Evolutionary conservation across 1,140 invertebrate genomes (phyloP), one percentile per base, ranked within the genome.

Genomic region (Macrotrachela quadricornifera): DNA sequence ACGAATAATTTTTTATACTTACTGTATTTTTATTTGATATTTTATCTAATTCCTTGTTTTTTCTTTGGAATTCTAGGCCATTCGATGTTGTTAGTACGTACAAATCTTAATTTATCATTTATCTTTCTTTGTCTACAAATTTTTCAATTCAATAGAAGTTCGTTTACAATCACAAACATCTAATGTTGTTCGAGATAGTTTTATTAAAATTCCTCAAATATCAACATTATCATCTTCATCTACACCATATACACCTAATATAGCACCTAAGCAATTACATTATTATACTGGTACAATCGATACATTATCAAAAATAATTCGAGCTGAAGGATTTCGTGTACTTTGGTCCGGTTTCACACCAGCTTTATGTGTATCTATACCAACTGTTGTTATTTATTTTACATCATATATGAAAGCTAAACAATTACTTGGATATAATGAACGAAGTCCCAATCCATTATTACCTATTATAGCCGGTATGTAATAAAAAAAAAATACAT

Each of bases 301-400:
- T 16, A 44, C 51, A n/a, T 46, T 53, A 44, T 16, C 42, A 1
- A 49, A 54, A 42, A 49, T 54, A 42, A 40, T 44, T 18, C 48
- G 17, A 54, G 46, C 42, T n/a, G 53, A 54, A 16, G 54, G 54
- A 36, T 10, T 55, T 10, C 41, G 15, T 16, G 46, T 48, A 30
- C 42, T 55, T 2, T 55, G 49, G 48, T 50, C 44, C 12, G 54
- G 54, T 8, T 17, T 55, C 36, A 40, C 43, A 17, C 48, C 54
- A 11, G 50, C 54, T 39, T 18, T 55, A 12, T 46, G 50, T 17
- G 44, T 55, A 41, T 40, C 48, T 16, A 37, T 55, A 41, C 54
- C 54, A 1, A 36, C 48, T 41, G 49, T 50, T 38, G 49, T 50
- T 18, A 36, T 55, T 4, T 55, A 55, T 40, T 55, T 55, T 36